These are phyloP conservation scores for Drosophila algonquin DNA, from an alignment of 2,888 invertebrate genomes.

Conservation along the genomic window DNA sequence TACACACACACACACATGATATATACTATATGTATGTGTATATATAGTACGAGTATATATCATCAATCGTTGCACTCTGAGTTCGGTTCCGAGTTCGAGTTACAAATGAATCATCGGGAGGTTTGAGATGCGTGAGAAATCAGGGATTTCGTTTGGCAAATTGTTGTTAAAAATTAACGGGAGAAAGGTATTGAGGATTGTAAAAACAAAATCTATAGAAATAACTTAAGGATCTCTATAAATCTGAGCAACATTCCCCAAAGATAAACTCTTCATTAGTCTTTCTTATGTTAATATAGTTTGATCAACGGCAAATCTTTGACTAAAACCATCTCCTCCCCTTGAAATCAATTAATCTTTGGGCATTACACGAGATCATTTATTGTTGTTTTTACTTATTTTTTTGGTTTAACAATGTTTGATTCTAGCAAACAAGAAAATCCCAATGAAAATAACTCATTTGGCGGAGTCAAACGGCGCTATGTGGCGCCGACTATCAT, in stretches of 20 bases:
- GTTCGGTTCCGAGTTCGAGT: slow-evolving; percentile 2
- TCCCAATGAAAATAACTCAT: slow-evolving; percentile 21
- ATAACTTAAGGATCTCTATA: no score
- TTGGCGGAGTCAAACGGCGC: slow-evolving; percentile 49
- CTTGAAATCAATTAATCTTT: slow-evolving; percentile 56
- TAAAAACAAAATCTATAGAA: neutral
- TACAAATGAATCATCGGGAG: slow-evolving; percentile 36
- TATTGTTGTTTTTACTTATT: slow-evolving; percentile 6
- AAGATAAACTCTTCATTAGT: neutral
- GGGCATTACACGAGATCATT: slow-evolving; percentile 49
- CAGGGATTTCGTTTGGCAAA: neutral
- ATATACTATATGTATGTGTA: slow-evolving; percentile 1
- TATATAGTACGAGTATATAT: neutral
- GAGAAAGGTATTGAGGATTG: neutral
- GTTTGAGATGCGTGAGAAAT: slow-evolving; percentile 28
- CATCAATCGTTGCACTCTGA: slow-evolving; percentile 24
- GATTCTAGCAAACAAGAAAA: slow-evolving; percentile 12
- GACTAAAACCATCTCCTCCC: slow-evolving; percentile 16
- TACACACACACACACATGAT: no score
- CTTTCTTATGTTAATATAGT: neutral
- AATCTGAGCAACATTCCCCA: no score
- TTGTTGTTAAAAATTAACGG: neutral
- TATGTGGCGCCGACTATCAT: slow-evolving; percentile 70
- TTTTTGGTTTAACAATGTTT: neutral
- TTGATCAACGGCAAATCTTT: slow-evolving; percentile 28